Conservation (phyloP, 2,113 vertebrate species). For the Xiphorhynchus elegans region DNA sequence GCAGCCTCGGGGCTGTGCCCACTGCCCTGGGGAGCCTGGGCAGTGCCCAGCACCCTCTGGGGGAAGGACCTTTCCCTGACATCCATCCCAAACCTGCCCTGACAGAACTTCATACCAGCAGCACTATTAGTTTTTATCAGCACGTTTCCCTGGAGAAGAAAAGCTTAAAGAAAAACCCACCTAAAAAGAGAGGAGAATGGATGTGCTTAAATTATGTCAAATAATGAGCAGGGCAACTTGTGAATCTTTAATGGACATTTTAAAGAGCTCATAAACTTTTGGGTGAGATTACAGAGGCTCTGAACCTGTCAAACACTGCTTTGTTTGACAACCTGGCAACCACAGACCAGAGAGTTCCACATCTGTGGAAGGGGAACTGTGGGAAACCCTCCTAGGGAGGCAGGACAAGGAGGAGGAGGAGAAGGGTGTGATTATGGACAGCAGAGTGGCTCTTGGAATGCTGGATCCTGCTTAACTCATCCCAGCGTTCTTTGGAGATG, state of each 20-base stretch:
- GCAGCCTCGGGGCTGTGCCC: accelerated
- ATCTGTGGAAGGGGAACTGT: background rate
- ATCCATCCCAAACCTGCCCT: accelerated
- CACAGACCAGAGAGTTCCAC: background rate
- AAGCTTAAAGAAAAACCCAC: background rate
- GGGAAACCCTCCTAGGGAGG: background rate
- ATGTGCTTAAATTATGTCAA: background rate
- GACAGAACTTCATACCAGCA: background rate
- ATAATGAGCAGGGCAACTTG: background rate
- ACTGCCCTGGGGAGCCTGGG: background rate
- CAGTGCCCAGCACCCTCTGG: background rate
- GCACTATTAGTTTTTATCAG: accelerated
- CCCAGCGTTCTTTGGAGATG: background rate
- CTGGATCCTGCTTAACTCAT: background rate
- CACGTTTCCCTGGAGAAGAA: background rate
- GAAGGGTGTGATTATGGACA: background rate
- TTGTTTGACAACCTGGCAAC: background rate
- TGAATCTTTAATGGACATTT: background rate
- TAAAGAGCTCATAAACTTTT: conserved; percentile 30
- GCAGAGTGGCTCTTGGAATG: background rate
- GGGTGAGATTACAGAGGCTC: background rate
- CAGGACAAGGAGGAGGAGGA: background rate
- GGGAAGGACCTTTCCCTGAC: accelerated
- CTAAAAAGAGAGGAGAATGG: background rate
- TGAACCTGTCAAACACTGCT: background rate